Conservation (phyloP, 37 sponge, comb jelly and placozoan genomes). For the Dysidea cf. avara region DNA sequence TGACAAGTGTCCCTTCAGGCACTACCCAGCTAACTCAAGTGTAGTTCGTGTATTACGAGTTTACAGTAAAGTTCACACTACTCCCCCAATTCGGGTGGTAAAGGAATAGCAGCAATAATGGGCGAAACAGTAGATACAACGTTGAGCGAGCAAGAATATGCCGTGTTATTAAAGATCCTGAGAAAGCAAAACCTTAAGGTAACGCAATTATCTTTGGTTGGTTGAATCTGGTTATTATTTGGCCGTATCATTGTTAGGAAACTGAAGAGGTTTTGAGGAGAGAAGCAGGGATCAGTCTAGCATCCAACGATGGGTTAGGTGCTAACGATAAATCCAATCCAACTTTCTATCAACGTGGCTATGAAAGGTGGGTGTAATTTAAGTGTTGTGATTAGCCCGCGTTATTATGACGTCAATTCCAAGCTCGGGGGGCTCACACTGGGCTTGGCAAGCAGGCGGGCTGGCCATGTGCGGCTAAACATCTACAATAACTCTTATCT, state of each 20-base stretch:
- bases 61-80: too few relatives aligned
- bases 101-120: too few relatives aligned
- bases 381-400: too few relatives aligned
- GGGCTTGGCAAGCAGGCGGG: too few relatives aligned
- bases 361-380: too few relatives aligned
- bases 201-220: neutral
- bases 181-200: conserved; percentile 63
- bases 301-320: neutral
- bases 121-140: conserved; percentile 1
- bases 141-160: conserved; percentile 43
- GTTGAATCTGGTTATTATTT: neutral
- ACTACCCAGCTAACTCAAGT: too few relatives aligned
- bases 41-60: too few relatives aligned
- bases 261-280: conserved; percentile 6
- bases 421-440: neutral
- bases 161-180: conserved; percentile 69
- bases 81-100: too few relatives aligned
- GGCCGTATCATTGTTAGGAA: neutral
- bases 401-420: neutral
- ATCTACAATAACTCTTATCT: neutral
- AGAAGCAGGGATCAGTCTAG: neutral
- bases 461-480: too few relatives aligned
- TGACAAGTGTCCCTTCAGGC: too few relatives aligned
- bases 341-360: too few relatives aligned
- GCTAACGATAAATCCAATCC: too few relatives aligned